phyloP scores from a whole-genome alignment of 2,797 vertebrate genomes.

The Urosaurus nigricauda region DNA sequence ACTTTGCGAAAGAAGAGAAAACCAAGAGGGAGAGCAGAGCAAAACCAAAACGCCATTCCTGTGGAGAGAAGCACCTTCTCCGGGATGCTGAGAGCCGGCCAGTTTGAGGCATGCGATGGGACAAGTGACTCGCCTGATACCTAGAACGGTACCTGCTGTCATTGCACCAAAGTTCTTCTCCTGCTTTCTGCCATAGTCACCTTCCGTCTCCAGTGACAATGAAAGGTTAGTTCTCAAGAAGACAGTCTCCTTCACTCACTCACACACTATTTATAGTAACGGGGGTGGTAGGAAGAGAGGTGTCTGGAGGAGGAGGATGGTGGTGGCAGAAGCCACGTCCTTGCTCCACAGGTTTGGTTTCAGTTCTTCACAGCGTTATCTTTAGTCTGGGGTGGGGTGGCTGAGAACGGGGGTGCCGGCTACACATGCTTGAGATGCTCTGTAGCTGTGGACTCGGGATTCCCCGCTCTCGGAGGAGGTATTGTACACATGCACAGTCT shows the following conservation, averaged over 20 bases:
- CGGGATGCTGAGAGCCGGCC: conserved; percentile 17
- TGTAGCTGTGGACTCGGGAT: conserved; percentile 12
- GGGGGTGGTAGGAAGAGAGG: neutral
- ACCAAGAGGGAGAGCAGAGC: neutral
- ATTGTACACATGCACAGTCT: conserved; percentile 48
- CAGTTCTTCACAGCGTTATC: conserved; percentile 38
- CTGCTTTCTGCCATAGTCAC: neutral
- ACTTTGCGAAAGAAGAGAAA: neutral
- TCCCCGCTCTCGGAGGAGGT: conserved; percentile 19
- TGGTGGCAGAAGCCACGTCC: neutral
- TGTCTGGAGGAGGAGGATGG: conserved; percentile 5
- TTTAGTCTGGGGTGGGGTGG: conserved; percentile 1
- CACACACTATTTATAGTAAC: neutral
- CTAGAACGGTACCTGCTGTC: conserved; percentile 44
- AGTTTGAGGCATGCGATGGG: conserved; percentile 34
- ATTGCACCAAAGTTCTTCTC: conserved; percentile 20
- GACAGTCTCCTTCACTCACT: neutral
- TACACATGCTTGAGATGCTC: conserved; percentile 27
- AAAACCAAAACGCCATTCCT: conserved; percentile 25
- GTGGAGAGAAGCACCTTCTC: conserved; percentile 24
- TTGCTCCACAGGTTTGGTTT: conserved; percentile 12
- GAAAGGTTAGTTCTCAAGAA: conserved; percentile 7
- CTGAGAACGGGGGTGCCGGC: conserved; percentile 5
- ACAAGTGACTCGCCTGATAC: conserved; percentile 30
- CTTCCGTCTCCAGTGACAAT: conserved; percentile 15